phyloP scores from a whole-genome alignment of 1,140 invertebrate genomes.

The Eueides isabella region DNA sequence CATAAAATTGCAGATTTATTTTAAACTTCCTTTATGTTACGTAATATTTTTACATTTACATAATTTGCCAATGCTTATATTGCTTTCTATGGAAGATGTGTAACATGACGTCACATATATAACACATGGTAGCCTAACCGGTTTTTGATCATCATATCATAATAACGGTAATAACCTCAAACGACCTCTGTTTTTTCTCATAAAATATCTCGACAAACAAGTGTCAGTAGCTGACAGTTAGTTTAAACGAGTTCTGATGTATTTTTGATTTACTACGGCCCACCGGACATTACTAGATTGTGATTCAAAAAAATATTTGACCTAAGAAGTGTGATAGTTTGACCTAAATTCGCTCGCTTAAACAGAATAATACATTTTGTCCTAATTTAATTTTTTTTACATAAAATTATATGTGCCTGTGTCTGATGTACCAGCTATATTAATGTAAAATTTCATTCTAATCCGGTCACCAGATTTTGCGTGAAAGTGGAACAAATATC shows the following conservation, averaged over 20 bases:
- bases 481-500: too few relatives aligned
- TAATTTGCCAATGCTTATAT: slow-evolving; percentile 29
- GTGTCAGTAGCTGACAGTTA: slow-evolving; percentile 53
- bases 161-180: slow-evolving; percentile 70
- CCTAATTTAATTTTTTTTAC: too few relatives aligned
- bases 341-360: too few relatives aligned
- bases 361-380: too few relatives aligned
- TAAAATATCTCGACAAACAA: slow-evolving; percentile 47
- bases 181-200: slow-evolving; percentile 51
- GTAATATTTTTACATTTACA: slow-evolving; percentile 31
- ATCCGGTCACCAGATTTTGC: too few relatives aligned
- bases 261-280: slow-evolving; percentile 25
- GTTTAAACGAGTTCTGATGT: slow-evolving; percentile 52
- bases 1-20: not conserved
- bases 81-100: slow-evolving; percentile 38
- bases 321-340: not conserved
- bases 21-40: slow-evolving; percentile 23
- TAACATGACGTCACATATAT: slow-evolving; percentile 36
- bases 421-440: too few relatives aligned
- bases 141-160: slow-evolving; percentile 55
- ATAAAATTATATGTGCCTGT: too few relatives aligned
- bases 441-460: too few relatives aligned
- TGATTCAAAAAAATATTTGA: not conserved
- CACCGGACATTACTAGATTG: not conserved
- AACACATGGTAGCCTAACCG: slow-evolving; percentile 68